These are phyloP conservation scores for Elysia crispata DNA, from an alignment of 2,888 invertebrate species.

Conservation along the genomic window DNA sequence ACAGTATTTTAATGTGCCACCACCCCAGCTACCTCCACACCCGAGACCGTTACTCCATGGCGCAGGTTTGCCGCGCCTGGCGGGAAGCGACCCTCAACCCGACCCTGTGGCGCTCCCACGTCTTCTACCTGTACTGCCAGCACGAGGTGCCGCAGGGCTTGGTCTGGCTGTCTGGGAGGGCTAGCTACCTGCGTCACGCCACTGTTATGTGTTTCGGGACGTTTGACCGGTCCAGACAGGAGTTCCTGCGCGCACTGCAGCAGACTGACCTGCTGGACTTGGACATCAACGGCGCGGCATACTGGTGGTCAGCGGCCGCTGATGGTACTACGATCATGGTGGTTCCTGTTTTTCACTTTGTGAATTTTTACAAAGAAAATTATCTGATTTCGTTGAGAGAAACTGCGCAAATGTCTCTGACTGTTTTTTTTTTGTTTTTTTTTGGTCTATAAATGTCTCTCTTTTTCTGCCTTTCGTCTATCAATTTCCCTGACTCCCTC, in stretches of 20 bases:
- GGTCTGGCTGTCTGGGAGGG: slow-evolving; percentile 18
- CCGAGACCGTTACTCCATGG: slow-evolving; percentile 2
- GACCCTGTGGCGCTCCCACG: slow-evolving; percentile 29
- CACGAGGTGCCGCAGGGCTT: slow-evolving; percentile 19
- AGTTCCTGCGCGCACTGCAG: slow-evolving; percentile 21
- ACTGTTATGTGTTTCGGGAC: slow-evolving; percentile 35
- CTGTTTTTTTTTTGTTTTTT: no score
- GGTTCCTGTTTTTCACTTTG: no score
- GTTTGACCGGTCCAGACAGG: slow-evolving; percentile 18
- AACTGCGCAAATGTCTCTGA: no score
- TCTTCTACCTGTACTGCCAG: slow-evolving; percentile 38
- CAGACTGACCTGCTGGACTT: slow-evolving; percentile 4
- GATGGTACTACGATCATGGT: neutral
- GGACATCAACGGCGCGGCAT: slow-evolving; percentile 36
- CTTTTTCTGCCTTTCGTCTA: no score
- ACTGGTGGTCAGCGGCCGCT: slow-evolving; percentile 27
- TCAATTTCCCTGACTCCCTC: no score
- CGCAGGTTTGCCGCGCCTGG: slow-evolving; percentile 29
- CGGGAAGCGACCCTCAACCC: slow-evolving; percentile 30
- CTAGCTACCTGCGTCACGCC: slow-evolving; percentile 23
- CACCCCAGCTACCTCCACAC: neutral
- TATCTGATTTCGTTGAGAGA: no score
- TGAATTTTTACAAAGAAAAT: no score
- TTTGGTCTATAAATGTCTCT: no score
- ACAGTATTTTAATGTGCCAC: no score